phyloP scores from a whole-genome alignment of 2,797 vertebrate genomes.

The Diceros bicornis region DNA sequence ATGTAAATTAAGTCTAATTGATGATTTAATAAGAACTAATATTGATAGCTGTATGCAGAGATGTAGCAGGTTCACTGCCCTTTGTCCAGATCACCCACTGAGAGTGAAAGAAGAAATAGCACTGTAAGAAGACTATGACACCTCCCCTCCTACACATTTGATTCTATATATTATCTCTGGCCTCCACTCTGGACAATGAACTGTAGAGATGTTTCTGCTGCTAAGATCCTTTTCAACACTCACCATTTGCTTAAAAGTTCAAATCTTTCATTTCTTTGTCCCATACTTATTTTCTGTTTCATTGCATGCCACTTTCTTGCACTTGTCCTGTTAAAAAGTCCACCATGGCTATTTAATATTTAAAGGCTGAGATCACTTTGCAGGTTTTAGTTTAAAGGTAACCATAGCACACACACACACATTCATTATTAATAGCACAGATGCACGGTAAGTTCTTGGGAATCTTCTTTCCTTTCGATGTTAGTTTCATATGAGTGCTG shows the following conservation, averaged over 20 bases:
- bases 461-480: conserved; percentile 89
- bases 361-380: conserved; percentile 93
- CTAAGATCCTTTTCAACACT: not conserved
- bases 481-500: conserved; percentile 89
- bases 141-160: not conserved
- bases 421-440: conserved; percentile 96
- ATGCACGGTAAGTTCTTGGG: conserved; percentile 89
- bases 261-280: not conserved
- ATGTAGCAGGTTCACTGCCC: not conserved
- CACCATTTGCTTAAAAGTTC: not conserved
- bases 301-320: conserved; percentile 61
- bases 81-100: not conserved
- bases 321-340: conserved; percentile 82
- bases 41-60: not conserved
- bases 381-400: conserved; percentile 95
- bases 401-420: conserved; percentile 93
- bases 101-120: not conserved
- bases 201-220: not conserved
- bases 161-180: not conserved
- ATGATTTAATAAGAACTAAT: not conserved
- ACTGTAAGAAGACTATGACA: not conserved
- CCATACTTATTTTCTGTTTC: conserved; percentile 55
- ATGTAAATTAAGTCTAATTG: not conserved
- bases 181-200: not conserved
- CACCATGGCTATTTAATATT: conserved; percentile 93